Evolutionary conservation across 2,797 vertebrate species (phyloP), one percentile per base, ranked within the genome.

Genomic region (Lepus oiostolus): DNA sequence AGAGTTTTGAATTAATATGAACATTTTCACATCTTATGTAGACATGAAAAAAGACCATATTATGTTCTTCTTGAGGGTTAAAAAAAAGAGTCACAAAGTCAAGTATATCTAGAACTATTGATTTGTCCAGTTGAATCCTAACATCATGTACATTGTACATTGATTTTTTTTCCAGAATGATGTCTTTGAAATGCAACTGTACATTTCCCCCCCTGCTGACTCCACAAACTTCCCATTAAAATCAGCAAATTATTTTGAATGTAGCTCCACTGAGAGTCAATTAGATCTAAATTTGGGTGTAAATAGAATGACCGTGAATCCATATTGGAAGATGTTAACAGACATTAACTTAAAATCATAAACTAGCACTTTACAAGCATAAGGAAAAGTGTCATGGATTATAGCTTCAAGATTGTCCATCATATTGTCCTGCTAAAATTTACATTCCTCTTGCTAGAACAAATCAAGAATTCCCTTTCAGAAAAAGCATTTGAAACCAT

Each of bases 281-380:
- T 88, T 88, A 85, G 16, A 58, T 88, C 85, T 94, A 79, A 95
- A 35, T 85, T 42, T 90, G 85, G 21, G 75, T 88, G 91, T 91
- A 94, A 94, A 97, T 10, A 74, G 74, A 85, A 85, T 88, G 75
- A 74, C 52, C 58, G 28, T 62, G 70, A 88, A 79, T 94, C 79
- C 35, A 80, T 89, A 85, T 91, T 70, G 93, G 58, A 75, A 79
- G 79, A 91, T 95, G 83, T 89, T 93, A 96, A 95, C 80, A 88
- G 93, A 75, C 58, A 88, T 85, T 92, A 88, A 88, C 63, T 72
- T 63, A 47, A 95, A 95, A 21, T 92, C 89, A 92, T 90, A 90
- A 95, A 85, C 83, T 85, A 85, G 62, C n/a, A 84, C 80, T 96
- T 96, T 94, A 92, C 62, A 94, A 84, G 72, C 35, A 81, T 54